Base-by-base conservation (phyloP, 2,113 vertebrate species). In the Halcyon senegalensis region DNA sequence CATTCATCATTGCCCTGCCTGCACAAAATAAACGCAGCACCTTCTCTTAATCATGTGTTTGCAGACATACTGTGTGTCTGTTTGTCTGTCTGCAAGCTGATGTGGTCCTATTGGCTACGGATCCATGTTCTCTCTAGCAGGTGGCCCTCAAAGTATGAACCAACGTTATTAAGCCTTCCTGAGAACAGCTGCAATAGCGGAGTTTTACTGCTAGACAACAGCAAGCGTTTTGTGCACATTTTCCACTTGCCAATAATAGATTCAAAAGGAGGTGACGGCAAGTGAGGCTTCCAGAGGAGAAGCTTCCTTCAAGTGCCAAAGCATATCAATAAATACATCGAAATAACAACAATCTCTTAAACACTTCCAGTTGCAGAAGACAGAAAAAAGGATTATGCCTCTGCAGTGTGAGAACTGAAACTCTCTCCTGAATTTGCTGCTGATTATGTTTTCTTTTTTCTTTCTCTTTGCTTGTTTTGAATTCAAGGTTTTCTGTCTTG, bases 51-150 rank as follows among this genome's bases (percentile, higher is more conserved):
- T 31, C 16, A 41, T 13, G 39, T 31, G 53, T 30, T 53, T 53
- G 81, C 53, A 50, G 13, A 21, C 9, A 28, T 4, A 3, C 30
- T 1, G 1, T 2, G 20, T 14, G 4, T 13, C 19, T 4, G 3
- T 30, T 17, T 21, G 59, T 43, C 28, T 53, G 73, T 12, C 56
- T 37, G 16, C n/a, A 11, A n/a, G 68, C 55, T 75, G 81, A 41
- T 59, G 10, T 8, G 41, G 75, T 63, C 80, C 75, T 48, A n/a
- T 13, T 55, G 63, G 53, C 43, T 43, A 55, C 0, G 4, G 75
- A 90, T 30, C 35, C 10, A 20, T 35, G 80, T 7, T 59, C 81
- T 84, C 63, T 60, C 79, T 68, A 79, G 80, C 50, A 9, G 8
- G 63, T n/a, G 1, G 3, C 73, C 68, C 74, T 31, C 53, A 8